Percentiles rank a stretch among this genome's conserved stretches.
phyloP scores from a whole-genome alignment of 2,797 vertebrate species.

The Nannoperca australis region DNA sequence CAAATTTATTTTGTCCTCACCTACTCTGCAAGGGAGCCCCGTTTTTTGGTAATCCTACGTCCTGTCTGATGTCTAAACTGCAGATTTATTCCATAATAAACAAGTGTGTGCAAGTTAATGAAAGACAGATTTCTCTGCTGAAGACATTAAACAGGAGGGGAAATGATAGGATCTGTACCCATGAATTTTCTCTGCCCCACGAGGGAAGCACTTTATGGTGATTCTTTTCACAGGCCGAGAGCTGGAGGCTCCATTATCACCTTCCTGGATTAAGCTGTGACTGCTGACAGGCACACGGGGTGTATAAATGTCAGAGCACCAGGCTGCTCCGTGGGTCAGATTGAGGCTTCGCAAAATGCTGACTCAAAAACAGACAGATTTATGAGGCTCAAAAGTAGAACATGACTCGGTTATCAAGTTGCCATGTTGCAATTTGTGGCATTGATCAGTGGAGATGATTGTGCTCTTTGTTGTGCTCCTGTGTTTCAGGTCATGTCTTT shows the following conservation, averaged over 20 bases:
- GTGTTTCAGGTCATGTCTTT: neutral
- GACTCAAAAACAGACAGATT: constrained; percentile 50
- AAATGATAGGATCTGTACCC: constrained; percentile 63
- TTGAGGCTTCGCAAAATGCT: constrained; percentile 30
- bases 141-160: constrained; percentile 72
- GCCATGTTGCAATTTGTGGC: neutral
- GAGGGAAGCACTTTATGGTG: constrained; percentile 69
- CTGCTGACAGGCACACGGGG: constrained; percentile 63
- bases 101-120: constrained; percentile 67
- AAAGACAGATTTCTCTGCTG: constrained; percentile 71
- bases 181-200: constrained; percentile 55
- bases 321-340: constrained; percentile 32
- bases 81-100: constrained; percentile 55
- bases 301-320: constrained; percentile 52
- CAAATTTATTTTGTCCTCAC: neutral
- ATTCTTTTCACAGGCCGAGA: constrained; percentile 73
- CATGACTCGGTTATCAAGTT: constrained; percentile 2
- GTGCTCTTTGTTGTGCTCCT: neutral
- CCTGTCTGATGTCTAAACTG: constrained; percentile 14
- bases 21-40: neutral
- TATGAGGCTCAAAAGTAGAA: constrained; percentile 26
- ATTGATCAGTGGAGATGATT: neutral
- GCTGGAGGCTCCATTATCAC: constrained; percentile 76
- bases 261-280: constrained; percentile 66
- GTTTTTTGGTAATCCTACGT: neutral